phyloP scores from a whole-genome alignment of 2,888 invertebrate genomes.

The Lamellibrachia satsuma region DNA sequence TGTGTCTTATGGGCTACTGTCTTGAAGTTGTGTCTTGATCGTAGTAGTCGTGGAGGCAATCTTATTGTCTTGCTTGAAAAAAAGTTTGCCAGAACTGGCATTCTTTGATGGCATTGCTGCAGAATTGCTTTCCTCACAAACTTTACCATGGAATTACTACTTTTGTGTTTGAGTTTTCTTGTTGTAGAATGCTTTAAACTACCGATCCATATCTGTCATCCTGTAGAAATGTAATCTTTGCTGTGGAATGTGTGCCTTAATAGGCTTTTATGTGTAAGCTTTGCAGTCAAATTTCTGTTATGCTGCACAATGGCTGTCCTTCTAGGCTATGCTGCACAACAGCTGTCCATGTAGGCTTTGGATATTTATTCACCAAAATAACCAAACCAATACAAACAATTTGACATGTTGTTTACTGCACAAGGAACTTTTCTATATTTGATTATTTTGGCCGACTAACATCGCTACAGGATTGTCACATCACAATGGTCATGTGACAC shows the following conservation, averaged over 20 bases:
- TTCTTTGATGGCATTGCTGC: slow-evolving; percentile 4
- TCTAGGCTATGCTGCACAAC: not conserved
- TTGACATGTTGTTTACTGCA: too few relatives aligned
- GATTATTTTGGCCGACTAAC: too few relatives aligned
- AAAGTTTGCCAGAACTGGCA: not conserved
- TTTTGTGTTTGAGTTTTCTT: not conserved
- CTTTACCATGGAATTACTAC: not conserved
- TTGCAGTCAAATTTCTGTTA: not conserved
- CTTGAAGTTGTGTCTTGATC: too few relatives aligned
- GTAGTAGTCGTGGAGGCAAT: too few relatives aligned
- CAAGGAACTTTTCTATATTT: too few relatives aligned
- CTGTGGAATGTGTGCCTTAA: not conserved
- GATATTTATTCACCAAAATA: too few relatives aligned
- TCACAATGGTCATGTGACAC: too few relatives aligned
- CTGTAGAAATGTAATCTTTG: not conserved
- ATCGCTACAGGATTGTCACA: too few relatives aligned
- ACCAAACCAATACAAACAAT: too few relatives aligned
- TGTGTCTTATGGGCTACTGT: too few relatives aligned
- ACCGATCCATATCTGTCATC: not conserved
- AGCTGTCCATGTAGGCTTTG: not conserved
- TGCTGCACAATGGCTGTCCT: not conserved
- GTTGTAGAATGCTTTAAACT: not conserved
- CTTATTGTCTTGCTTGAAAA: too few relatives aligned
- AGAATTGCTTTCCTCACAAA: not conserved
- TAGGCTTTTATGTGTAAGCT: not conserved